A percentile compares a stretch with the other conserved stretches of the same genome.
Evolutionary conservation across 2,888 invertebrate species (phyloP).

Genomic region (Tuberolachnus salignus): DNA sequence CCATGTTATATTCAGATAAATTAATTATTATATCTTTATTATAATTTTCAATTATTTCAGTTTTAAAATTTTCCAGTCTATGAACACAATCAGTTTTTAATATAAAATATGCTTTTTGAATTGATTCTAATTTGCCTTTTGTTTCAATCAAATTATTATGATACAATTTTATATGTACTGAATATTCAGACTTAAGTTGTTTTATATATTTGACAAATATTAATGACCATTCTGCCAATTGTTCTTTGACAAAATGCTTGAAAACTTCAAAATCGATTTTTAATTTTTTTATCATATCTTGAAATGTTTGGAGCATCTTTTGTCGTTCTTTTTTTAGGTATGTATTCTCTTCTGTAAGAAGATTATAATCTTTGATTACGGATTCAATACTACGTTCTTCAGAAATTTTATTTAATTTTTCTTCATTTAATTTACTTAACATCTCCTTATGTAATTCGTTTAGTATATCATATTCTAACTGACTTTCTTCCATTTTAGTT

Average conservation of each 20-base stretch:
- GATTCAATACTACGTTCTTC: slow-evolving; percentile 53
- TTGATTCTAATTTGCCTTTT: slow-evolving; percentile 5
- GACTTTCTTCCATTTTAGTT: slow-evolving; percentile 24
- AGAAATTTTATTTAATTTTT: slow-evolving; percentile 47
- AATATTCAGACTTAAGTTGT: slow-evolving; percentile 21
- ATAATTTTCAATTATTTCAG: slow-evolving; percentile 31
- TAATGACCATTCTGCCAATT: slow-evolving; percentile 25
- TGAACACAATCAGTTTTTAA: slow-evolving; percentile 36
- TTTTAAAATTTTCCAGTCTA: slow-evolving; percentile 33
- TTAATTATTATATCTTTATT: slow-evolving; percentile 13
- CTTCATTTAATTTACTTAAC: slow-evolving; percentile 47
- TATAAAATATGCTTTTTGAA: slow-evolving; percentile 15
- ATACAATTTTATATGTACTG: slow-evolving; percentile 13
- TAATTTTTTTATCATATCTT: slow-evolving; percentile 27
- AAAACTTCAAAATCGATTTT: slow-evolving; percentile 36
- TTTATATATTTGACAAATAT: slow-evolving; percentile 13
- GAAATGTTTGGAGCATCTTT: slow-evolving; percentile 21
- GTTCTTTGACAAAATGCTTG: slow-evolving; percentile 12
- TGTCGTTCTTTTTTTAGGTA: slow-evolving; percentile 57
- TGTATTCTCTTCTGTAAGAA: slow-evolving; percentile 53
- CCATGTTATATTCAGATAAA: slow-evolving; percentile 22
- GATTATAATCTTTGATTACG: slow-evolving; percentile 52
- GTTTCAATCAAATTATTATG: slow-evolving; percentile 25
- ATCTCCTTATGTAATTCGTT: slow-evolving; percentile 27
- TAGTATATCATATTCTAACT: slow-evolving; percentile 34